Base-by-base conservation (phyloP, 2,113 vertebrate genomes). In the Callipepla squamata region DNA sequence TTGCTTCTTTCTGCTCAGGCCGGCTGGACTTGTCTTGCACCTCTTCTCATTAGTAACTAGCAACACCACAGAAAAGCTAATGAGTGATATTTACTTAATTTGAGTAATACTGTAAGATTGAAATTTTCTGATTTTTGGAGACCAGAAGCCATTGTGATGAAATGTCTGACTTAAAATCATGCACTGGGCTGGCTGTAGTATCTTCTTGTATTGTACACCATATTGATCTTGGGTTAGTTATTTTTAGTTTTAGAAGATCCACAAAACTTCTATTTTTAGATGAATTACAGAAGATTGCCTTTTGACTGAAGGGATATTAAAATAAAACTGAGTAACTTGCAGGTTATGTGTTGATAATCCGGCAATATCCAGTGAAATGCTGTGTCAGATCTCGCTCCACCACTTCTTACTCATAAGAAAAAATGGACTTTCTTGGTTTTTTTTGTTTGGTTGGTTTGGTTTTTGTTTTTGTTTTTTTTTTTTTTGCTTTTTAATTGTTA, bases 111-210 rank as follows among this genome's bases (percentile, higher is more conserved):
- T 51, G 12, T 94, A 47, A 57, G 53, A 66, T 36, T 51, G 32
- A 69, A 85, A n/a, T 23, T 7, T 92, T 95, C 95, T 93, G 75
- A 76, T 84, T 95, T 76, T 74, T 91, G 26, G 19, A 87, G 57
- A 88, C 58, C 20, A 75, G 62, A 95, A 94, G 38, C 96, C 67
- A 68, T 48, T 94, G 50, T 75, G 53, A 51, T 55, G 53, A 81
- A 70, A 74, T 40, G 4, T 45, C 58, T 77, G 48, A 32, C 70
- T 82, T 76, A 44, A 75, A 89, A 75, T 65, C 26, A 51, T 91
- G 28, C 0, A 3, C 59, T 59, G 17, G 74, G 30, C 53, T 82
- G 80, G 17, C 45, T 90, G 40, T 19, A 38, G 70, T 25, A 16
- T 90, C 26, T n/a, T 82, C 34, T 72, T 75, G 38, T 47, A 18